Base-by-base conservation (phyloP, 2,113 vertebrate genomes). In the Peromyscus californicus region DNA sequence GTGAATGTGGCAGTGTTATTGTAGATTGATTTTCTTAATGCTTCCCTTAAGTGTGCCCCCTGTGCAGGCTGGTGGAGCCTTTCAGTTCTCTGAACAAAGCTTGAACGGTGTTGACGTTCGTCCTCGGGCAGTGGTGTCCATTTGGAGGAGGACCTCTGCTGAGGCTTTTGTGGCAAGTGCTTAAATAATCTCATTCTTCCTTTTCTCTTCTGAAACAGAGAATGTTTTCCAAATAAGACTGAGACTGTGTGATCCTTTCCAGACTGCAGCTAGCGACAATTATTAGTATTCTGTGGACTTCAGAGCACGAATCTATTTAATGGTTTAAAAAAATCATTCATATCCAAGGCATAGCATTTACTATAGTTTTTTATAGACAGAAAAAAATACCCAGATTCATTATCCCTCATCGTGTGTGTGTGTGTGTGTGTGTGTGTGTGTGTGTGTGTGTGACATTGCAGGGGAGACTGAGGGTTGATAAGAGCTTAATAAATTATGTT, bases 1-100 rank as follows among this genome's bases (percentile, higher is more conserved):
- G 84, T 89, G 97, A 96, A 96, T 72, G 70, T 0, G 2, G 79
- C 82, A 93, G 87, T 82, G 95, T 92, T 96, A 93, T 92, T 97
- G 94, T 54, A 88, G 75, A 97, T 97, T 96, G 97, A 98, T 98
- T 98, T 97, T 95, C 97, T 86, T 97, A 97, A 97, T 95, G 94
- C 95, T 88, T 65, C 51, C 86, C 91, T 42, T 94, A 95, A 97
- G 97, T n/a, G 70, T 82, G 67, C 83, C 89, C 89, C 31, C 7
- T 70, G 95, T 84, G 87, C 63, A 61, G 76, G 39, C 93, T 85
- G 8, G 0, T 3, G 1, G 63, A 67, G 96, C 93, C 91, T 97
- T 94, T 93, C 97, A 97, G 75, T 16, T 48, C 78, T 95, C 96
- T 96, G 91, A 94, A 96, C 97, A 97, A 98, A 97, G 96, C 94